Base-by-base conservation (phyloP, 2,113 vertebrate genomes). In the Rhinoderma darwinii region DNA sequence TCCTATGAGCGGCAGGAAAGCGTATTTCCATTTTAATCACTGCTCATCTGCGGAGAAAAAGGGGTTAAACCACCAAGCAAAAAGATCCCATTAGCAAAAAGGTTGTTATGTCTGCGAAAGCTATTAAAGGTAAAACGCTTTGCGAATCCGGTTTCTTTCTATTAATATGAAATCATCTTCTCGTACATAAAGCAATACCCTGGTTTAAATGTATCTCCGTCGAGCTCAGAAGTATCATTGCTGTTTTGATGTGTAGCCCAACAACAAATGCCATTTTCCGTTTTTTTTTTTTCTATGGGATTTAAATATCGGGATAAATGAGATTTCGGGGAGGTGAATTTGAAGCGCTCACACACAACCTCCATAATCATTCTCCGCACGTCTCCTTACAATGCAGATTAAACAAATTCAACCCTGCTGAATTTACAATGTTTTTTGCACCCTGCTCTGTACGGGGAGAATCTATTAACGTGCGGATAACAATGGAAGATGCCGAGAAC, bases 271-370 rank as follows among this genome's bases (percentile, higher is more conserved):
- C 35, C 22, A 56, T 82, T 86, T 86, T 86, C 11, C 54, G 18
- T 43, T 56, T 80, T 72, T 30, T 70, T 50, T 56, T 44, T 18
- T 50, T 81, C 7, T 35, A 78, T 61, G 66, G 85, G 50, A 86
- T 86, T 86, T 86, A 81, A 86, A 86, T 82, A 61, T 82, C n/a
- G n/a, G 84, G 76, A 86, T 72, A 86, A 86, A 86, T 86, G 10
- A 86, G 77, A 86, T 86, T 80, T 86, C 22, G 39, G 51, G 54
- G 66, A 32, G 78, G 77, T 32, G 66, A 81, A 44, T 82, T 43
- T 32, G 39, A 81, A 47, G 85, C 37, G 50, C 50, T 30, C 1
- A 32, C 35, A 18, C 41, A 44, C 56, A 66, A 5, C 59, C 76
- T 82, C 51, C 37, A 47, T 75, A 74, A 47, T 79, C 68, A 87